Evolutionary conservation across 2,113 vertebrate species (phyloP), one percentile per base, ranked within the genome.

Genomic region (Rafetus swinhoei): DNA sequence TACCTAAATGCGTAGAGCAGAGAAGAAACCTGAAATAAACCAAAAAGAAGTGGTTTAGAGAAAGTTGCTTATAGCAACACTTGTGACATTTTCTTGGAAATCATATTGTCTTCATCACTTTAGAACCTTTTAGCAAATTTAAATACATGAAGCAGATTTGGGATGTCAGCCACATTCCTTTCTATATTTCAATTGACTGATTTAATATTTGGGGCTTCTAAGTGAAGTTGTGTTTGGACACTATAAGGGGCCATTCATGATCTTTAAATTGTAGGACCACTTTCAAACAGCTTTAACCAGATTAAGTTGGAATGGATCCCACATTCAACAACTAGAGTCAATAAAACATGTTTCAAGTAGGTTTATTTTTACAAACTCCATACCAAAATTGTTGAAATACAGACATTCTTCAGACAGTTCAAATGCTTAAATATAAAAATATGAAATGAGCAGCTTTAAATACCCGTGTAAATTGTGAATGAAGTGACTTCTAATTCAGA

Each of bases 151-250:
- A 81, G 27, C 25, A 35, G 9, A 2, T 85, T 15, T 54, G 35
- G 22, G 7, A 11, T 32, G 18, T 56, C n/a, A 27, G 2, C 0
- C 3, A n/a, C 1, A 2, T 0, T 54, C 32, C 13, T 4, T 50
- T 54, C 1, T 60, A 2, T 35, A 2, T 4, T 59, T 79, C 0
- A 27, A 11, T 4, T 84, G 4, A 22, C 1, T 32, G n/a, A 9
- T 18, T 1, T 25, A 1, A 0, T 0, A 0, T 56, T 13, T 2
- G 9, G 3, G 12, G 3, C 22, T 2, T 0, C 50, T 35, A 1
- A 32, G 0, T 12, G 1, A 65, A 7, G 24, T 55, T 5, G 24
- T 21, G 27, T 53, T 79, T 72, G 25, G 32, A 32, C 19, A 9
- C 0, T 32, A 3, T 69, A 54, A 25, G 9, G 16, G 1, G 15